These are phyloP conservation scores for Gymnorhina tibicen DNA, from an alignment of 2,113 vertebrate genomes.

Conservation along the genomic window DNA sequence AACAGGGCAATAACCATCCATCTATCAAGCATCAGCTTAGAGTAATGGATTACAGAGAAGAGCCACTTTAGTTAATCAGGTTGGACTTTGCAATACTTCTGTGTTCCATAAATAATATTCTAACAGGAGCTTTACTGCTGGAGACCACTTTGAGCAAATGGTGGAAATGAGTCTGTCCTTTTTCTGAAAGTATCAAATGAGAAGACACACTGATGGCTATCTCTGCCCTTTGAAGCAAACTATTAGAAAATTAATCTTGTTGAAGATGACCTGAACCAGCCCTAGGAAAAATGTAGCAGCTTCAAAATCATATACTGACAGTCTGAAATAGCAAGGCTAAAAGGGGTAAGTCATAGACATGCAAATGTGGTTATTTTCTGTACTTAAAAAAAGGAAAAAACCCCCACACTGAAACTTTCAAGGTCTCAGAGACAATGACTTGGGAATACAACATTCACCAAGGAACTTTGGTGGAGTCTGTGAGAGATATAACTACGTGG, in stretches of 20 bases:
- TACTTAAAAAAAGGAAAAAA: not conserved
- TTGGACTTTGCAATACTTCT: conserved; percentile 23
- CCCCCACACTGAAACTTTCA: not conserved
- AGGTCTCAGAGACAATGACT: not conserved
- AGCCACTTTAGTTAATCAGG: conserved; percentile 60
- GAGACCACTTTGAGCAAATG: conserved; percentile 32
- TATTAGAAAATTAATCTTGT: conserved; percentile 28
- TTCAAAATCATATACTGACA: not conserved
- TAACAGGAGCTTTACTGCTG: not conserved
- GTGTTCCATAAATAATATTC: conserved; percentile 51
- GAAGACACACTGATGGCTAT: not conserved
- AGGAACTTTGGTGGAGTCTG: not conserved
- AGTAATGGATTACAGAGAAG: conserved; percentile 19
- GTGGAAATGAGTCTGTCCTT: conserved; percentile 46
- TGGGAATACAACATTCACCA: not conserved
- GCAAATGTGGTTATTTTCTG: not conserved
- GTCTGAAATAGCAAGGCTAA: not conserved
- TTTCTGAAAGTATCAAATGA: not conserved
- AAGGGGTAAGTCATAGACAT: not conserved
- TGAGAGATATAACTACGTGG: not conserved
- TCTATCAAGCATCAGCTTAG: conserved; percentile 4
- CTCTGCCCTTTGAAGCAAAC: conserved; percentile 47
- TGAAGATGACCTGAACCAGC: conserved; percentile 38
- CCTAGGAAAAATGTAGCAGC: not conserved
- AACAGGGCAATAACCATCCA: not conserved